Conservation (phyloP, 2,797 vertebrate genomes). For the Erethizon dorsatum region DNA sequence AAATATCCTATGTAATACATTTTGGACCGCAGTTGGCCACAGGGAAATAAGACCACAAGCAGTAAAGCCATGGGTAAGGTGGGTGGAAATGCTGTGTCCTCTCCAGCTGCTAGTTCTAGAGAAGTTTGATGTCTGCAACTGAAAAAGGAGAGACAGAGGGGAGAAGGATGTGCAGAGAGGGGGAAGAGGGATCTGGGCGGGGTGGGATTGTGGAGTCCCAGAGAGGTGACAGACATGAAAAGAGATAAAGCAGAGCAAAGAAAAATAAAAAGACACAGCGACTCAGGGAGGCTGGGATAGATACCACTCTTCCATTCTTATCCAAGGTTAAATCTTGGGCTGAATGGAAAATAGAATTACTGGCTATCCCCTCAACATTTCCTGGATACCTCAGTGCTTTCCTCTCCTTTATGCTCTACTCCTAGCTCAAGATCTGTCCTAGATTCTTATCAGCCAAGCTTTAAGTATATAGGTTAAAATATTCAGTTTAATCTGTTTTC, state of each 20-base stretch:
- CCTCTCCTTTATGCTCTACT: not conserved
- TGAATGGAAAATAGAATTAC: not conserved
- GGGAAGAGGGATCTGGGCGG: too few relatives aligned
- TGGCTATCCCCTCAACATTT: not conserved
- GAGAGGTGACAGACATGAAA: not conserved
- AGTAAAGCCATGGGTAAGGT: not conserved
- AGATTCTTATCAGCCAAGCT: not conserved
- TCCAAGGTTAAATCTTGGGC: not conserved
- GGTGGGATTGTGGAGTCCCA: not conserved
- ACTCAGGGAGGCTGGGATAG: not conserved
- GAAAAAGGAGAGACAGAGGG: not conserved
- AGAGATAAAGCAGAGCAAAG: not conserved
- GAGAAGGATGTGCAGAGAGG: not conserved
- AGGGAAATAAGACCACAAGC: not conserved
- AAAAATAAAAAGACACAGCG: not conserved
- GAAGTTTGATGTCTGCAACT: not conserved
- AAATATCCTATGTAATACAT: not conserved
- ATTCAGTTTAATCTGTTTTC: conserved; percentile 43
- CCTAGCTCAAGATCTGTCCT: not conserved
- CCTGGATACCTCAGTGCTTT: not conserved
- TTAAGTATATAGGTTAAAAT: conserved; percentile 25
- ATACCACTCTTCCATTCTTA: not conserved
- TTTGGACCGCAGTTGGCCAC: not conserved
- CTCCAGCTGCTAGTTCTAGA: not conserved
- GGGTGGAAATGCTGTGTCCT: not conserved